Evolutionary conservation across 2,888 invertebrate genomes (phyloP), one percentile per base, ranked within the genome.

Genomic region (Tribolium freemani): DNA sequence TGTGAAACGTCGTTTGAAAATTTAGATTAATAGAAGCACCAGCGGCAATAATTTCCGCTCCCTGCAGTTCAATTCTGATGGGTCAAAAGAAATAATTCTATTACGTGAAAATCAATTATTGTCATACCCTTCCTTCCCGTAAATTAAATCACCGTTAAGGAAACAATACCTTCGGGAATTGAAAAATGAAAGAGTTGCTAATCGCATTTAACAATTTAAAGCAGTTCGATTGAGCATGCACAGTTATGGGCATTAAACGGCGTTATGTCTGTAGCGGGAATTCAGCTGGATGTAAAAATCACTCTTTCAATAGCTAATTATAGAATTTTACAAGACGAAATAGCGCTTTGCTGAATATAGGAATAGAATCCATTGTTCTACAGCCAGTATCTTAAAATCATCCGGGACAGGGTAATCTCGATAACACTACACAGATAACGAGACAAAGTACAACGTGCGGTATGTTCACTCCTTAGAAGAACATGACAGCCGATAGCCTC

Each of bases 381-480:
- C 13, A 11, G 51, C 11, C 57, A 60, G 67, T 60, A 71, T 71
- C 61, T 72, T 31, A 57, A 60, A 72, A 72, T 68, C 67, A 53
- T 66, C 53, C 54, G 45, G 46, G 50, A 60, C 56, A 68, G 50
- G 31, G 63, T 72, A 72, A 72, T 72, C 72, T 72, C 58, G 67
- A 70, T 71, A 70, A 63, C 67, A 51, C 45, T 31, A 51, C 30
- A 20, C 60, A 60, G 73, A 75, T 77, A 73, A 76, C 74, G 72
- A 73, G 69, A 69, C 76, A 76, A 77, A 77, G 71, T 76, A 77
- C 76, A 75, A 73, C 72, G 75, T 73, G 78, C 74, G 76, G 77
- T 73, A 66, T 75, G 76, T 78, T 74, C 73, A 48, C 57, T 71
- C 73, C 60, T 74, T 72, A 58, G 46, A 73, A 72, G 73, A 75